Percentiles rank a stretch among this genome's conserved stretches.
phyloP scores from a whole-genome alignment of 92 coral and sea anemone species.

The Epizoanthus fatuus region DNA sequence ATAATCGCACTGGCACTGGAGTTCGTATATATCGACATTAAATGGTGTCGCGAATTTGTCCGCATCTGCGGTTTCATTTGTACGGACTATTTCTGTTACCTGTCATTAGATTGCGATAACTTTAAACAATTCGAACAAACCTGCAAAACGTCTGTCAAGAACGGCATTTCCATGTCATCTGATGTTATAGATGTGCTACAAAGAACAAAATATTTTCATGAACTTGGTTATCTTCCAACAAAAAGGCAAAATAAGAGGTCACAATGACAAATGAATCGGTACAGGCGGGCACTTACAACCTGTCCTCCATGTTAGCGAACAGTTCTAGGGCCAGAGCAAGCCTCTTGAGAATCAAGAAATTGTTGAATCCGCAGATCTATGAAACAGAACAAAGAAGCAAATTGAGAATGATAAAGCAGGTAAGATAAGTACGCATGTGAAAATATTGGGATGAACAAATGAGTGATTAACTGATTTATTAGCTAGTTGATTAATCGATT shows the following conservation, averaged over 20 bases:
- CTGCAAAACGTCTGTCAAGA: slow-evolving; percentile 29
- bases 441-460: neutral
- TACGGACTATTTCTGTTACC: too few species aligned
- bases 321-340: slow-evolving; percentile 95
- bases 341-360: slow-evolving; percentile 89
- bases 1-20: too few species aligned
- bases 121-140: neutral
- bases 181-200: slow-evolving; percentile 29
- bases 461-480: too few species aligned
- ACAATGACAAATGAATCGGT: too few species aligned
- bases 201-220: neutral
- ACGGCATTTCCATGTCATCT: slow-evolving; percentile 43
- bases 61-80: too few species aligned
- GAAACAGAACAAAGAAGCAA: neutral
- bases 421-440: neutral
- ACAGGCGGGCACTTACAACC: slow-evolving; percentile 76
- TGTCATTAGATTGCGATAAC: too few species aligned
- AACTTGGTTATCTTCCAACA: too few species aligned
- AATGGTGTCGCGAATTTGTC: too few species aligned
- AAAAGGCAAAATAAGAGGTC: too few species aligned
- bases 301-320: slow-evolving; percentile 97
- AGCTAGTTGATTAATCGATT: too few species aligned
- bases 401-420: neutral
- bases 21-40: too few species aligned
- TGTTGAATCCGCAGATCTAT: slow-evolving; percentile 95